phyloP scores from a whole-genome alignment of 2,797 vertebrate species.

The Tympanoctomys barrerae region DNA sequence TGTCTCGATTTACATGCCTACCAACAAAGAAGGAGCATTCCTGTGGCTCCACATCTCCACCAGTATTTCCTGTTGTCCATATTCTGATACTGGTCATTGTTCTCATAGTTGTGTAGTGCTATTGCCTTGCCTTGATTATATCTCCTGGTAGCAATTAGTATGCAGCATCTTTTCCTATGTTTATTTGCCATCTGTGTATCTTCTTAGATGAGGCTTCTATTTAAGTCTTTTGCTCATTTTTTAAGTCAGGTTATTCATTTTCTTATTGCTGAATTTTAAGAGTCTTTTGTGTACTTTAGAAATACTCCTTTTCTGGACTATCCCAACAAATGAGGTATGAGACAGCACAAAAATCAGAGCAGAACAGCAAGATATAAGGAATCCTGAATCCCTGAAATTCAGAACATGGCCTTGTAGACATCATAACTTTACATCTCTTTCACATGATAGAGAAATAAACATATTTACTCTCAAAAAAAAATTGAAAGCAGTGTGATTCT shows the following conservation, averaged over 20 bases:
- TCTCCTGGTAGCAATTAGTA: background rate
- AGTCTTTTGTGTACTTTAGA: background rate
- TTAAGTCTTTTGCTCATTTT: background rate
- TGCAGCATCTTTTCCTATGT: background rate
- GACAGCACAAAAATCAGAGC: background rate
- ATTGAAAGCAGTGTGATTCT: background rate
- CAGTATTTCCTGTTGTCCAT: background rate
- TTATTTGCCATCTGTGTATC: background rate
- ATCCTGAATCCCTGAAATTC: background rate
- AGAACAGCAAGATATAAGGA: background rate
- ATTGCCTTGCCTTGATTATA: background rate
- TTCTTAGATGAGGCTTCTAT: background rate
- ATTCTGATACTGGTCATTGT: background rate
- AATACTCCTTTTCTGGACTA: background rate
- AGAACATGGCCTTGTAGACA: background rate
- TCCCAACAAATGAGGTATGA: background rate
- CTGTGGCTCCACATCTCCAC: background rate
- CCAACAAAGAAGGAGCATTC: background rate
- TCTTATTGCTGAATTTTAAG: slow-evolving; percentile 3
- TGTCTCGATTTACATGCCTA: background rate
- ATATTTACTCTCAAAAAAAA: background rate
- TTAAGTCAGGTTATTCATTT: background rate
- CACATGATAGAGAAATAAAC: background rate
- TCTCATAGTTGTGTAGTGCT: background rate
- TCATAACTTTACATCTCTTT: background rate